Percentiles rank a stretch among this genome's conserved stretches.
These are phyloP conservation scores for Holocentrus rufus DNA, from an alignment of 2,797 vertebrate species.

Conservation along the genomic window DNA sequence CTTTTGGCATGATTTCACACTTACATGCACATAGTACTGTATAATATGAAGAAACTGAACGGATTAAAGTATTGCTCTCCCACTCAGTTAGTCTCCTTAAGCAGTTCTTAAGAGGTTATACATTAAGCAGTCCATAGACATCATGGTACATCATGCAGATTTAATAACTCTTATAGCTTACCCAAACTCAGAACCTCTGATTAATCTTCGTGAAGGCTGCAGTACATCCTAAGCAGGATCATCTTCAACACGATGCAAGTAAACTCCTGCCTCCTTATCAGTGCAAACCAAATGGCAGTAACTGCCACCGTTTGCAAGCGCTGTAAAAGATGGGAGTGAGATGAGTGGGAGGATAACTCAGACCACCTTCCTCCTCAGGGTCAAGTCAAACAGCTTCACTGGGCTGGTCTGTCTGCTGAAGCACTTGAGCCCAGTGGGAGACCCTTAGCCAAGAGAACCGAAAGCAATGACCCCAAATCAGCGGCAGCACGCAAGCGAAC, in stretches of 20 bases:
- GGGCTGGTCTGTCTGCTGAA: conserved; percentile 12
- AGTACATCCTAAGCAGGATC: conserved; percentile 8
- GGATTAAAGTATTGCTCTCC: not conserved
- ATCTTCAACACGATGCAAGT: conserved; percentile 15
- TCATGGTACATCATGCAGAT: conserved; percentile 5
- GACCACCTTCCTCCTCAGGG: conserved; percentile 48
- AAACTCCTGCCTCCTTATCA: conserved; percentile 37
- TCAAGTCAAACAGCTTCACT: conserved; percentile 47
- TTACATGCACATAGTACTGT: no score
- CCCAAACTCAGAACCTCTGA: conserved; percentile 42
- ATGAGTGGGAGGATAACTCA: conserved; percentile 32
- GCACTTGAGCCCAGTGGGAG: conserved; percentile 11
- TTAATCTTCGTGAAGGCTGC: conserved; percentile 19
- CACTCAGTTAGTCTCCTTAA: not conserved
- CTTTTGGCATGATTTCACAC: not conserved
- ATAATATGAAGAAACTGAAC: not conserved
- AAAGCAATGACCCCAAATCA: conserved; percentile 7
- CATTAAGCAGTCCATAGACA: not conserved
- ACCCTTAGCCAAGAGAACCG: conserved; percentile 12
- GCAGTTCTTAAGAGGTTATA: not conserved
- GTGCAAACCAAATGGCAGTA: conserved; percentile 36
- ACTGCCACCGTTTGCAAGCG: conserved; percentile 35
- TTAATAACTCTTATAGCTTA: conserved; percentile 56
- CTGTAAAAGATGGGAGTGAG: conserved; percentile 12
- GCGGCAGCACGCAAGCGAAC: not conserved